Base-by-base conservation (phyloP, 2,797 vertebrate genomes). In the Cynopterus sphinx region DNA sequence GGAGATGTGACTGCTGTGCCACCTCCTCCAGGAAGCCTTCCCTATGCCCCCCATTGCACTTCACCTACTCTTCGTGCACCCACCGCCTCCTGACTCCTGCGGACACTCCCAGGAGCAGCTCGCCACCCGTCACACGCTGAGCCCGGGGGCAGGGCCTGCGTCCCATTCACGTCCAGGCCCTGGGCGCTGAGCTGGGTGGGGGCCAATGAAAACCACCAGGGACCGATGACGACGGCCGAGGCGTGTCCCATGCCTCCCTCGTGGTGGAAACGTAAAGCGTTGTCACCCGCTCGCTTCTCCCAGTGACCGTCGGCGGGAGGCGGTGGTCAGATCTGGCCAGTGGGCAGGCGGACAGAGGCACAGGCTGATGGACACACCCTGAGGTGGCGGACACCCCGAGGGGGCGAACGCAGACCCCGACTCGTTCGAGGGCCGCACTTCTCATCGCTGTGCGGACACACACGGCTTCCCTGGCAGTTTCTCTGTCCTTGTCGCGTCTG, bases 241-340 rank as follows among this genome's bases (percentile, higher is more conserved):
- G 22, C 11, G 17, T 57, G 15, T 11, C 28, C 39, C 79, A 31
- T 3, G 8, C 17, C n/a, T 81, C 73, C 28, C 24, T 1, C 11
- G 1, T 5, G 21, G 36, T 73, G 71, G 68, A 71, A 39, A 55
- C 41, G 65, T 43, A 3, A 7, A 3, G 9, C 12, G 8, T 31
- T 26, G 26, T 43, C 59, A 19, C 1, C 74, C 67, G 24, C 15
- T 33, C 55, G 24, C 2, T 81, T 61, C 85, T 84, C 59, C 39
- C 46, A 43, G 24, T 9, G 46, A 3, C 51, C n/a, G 26, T 2
- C 6, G 0, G 0, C 3, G 2, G 26, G 11, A 43, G 22, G 41
- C 10, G 11, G 43, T 46, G 43, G 43, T 46, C 11, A 46, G 43
- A 46, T 46, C 12, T 2, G 43, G 43, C 43, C 43, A 9, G 43